phyloP scores from a whole-genome alignment of 1,140 invertebrate genomes.

The Grapholita molesta region DNA sequence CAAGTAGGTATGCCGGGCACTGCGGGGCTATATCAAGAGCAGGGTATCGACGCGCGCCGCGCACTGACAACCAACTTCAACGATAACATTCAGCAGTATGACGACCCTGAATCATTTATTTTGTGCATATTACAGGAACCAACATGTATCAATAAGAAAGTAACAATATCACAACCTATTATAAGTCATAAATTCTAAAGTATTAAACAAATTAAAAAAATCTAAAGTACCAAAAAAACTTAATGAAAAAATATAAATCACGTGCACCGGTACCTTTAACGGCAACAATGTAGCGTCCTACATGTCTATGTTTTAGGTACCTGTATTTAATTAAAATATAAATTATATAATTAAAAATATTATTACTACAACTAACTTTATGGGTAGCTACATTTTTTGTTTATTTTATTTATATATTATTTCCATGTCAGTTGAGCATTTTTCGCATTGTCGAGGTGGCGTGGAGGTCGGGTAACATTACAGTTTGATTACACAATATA shows the following conservation, averaged over 20 bases:
- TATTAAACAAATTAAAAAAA: background rate
- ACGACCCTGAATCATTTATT: background rate
- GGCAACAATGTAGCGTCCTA: too few relatives aligned
- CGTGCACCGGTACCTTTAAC: background rate
- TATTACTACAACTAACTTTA: background rate
- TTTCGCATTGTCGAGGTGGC: too few relatives aligned
- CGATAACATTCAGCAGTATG: background rate
- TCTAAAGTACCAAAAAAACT: background rate
- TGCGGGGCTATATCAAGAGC: background rate
- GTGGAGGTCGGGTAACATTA: background rate
- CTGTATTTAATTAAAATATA: too few relatives aligned
- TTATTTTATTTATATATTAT: background rate
- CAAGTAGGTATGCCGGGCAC: background rate
- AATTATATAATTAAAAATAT: background rate
- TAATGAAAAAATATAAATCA: background rate
- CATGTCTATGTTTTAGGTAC: too few relatives aligned
- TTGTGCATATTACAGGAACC: constrained; percentile 1
- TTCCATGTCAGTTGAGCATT: background rate
- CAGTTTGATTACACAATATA: background rate
- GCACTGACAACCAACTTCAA: background rate
- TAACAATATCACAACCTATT: constrained; percentile 14
- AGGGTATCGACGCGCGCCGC: background rate
- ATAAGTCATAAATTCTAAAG: background rate
- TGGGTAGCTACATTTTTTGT: background rate
- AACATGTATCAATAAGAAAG: background rate